A percentile compares a stretch with the other conserved stretches of the same genome.
phyloP scores from a whole-genome alignment of 2,797 vertebrate genomes.

The Pseudochaenichthys georgianus region DNA sequence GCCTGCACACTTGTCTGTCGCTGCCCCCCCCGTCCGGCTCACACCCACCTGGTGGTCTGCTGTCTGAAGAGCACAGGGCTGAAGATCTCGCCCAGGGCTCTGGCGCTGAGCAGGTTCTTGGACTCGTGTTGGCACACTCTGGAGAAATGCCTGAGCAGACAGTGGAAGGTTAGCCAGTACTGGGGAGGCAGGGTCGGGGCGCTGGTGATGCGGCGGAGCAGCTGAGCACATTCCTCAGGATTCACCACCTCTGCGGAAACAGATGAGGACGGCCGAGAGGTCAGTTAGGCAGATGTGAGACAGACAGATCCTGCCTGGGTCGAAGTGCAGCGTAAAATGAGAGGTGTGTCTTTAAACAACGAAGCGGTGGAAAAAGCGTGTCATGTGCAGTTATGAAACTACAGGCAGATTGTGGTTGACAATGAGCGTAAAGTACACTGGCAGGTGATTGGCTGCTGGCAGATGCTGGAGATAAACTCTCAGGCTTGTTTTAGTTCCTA shows the following conservation, averaged over 20 bases:
- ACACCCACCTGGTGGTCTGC: conserved; percentile 89
- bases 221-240: conserved; percentile 91
- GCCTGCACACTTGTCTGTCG: conserved; percentile 53
- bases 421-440: conserved; percentile 82
- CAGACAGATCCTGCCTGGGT: not conserved
- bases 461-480: conserved; percentile 81
- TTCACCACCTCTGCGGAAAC: conserved; percentile 88
- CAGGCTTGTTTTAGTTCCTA: conserved; percentile 82
- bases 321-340: conserved; percentile 23
- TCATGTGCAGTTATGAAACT: conserved; percentile 81
- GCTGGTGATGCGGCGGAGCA: conserved; percentile 89
- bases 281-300: conserved; percentile 28
- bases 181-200: conserved; percentile 91
- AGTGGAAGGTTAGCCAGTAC: conserved; percentile 95
- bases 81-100: conserved; percentile 93
- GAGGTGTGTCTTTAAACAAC: conserved; percentile 33
- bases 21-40: conserved; percentile 12
- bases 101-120: conserved; percentile 91
- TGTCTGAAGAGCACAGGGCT: conserved; percentile 92
- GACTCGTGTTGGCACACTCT: conserved; percentile 90
- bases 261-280: conserved; percentile 14
- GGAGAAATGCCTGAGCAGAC: conserved; percentile 93
- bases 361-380: conserved; percentile 53
- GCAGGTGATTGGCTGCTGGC: conserved; percentile 87
- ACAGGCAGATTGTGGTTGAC: conserved; percentile 80